These are phyloP conservation scores for Lithophane leautieri DNA, from an alignment of 2,888 invertebrate genomes.

Conservation along the genomic window DNA sequence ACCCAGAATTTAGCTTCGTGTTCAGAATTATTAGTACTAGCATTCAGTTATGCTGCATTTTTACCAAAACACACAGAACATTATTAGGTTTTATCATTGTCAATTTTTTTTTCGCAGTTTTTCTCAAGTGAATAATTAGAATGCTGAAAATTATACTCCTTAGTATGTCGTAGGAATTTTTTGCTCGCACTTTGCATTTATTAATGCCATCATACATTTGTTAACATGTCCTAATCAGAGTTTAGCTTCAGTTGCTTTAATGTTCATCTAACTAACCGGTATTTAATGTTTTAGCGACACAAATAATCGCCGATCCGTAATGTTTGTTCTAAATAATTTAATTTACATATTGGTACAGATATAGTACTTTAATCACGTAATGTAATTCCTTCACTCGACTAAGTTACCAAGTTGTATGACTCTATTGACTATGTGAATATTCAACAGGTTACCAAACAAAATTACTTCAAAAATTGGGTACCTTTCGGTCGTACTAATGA, in stretches of 20 bases:
- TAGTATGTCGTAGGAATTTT: not conserved
- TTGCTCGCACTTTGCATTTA: not conserved
- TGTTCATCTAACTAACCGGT: slow-evolving; percentile 27
- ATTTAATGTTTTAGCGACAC: slow-evolving; percentile 18
- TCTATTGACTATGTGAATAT: slow-evolving; percentile 42
- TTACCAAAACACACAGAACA: not conserved
- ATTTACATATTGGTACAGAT: slow-evolving; percentile 49
- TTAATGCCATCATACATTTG: not conserved
- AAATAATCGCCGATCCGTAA: slow-evolving; percentile 36
- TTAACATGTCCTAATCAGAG: not conserved
- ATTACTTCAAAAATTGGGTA: slow-evolving; percentile 50
- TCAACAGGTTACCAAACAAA: slow-evolving; percentile 46
- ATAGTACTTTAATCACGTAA: slow-evolving; percentile 31
- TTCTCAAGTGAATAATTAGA: not conserved
- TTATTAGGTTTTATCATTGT: not conserved
- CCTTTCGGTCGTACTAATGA: slow-evolving; percentile 51
- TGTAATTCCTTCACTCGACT: slow-evolving; percentile 24
- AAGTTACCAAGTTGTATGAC: slow-evolving; percentile 9
- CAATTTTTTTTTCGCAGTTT: not conserved
- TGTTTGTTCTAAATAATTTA: slow-evolving; percentile 42
- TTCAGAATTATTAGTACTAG: not conserved
- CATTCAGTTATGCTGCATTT: not conserved
- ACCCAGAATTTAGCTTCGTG: not conserved
- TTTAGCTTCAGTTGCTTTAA: slow-evolving; percentile 9
- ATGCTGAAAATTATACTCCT: not conserved